Percentiles rank a stretch among this genome's conserved stretches.
These are phyloP conservation scores for Flexamia atlantica DNA, from an alignment of 2,888 invertebrate species.

Conservation along the genomic window DNA sequence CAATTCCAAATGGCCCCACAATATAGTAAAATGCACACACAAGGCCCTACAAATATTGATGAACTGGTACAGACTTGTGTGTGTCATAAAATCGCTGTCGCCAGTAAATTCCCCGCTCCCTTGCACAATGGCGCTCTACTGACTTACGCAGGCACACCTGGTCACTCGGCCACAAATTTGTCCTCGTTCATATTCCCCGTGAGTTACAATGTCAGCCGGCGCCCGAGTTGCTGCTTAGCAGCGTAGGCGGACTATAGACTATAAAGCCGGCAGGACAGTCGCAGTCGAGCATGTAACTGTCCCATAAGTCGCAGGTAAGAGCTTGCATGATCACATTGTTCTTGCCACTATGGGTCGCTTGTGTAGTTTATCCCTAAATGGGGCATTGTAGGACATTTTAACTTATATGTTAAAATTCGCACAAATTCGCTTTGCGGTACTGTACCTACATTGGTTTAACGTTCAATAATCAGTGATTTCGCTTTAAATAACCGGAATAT, in stretches of 20 bases:
- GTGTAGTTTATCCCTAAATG: no score
- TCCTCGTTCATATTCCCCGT: conserved; percentile 16
- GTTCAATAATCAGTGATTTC: no score
- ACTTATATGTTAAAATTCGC: no score
- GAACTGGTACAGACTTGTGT: no score
- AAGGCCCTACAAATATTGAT: no score
- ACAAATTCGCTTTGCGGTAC: no score
- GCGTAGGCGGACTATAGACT: conserved; percentile 21
- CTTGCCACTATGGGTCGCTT: no score
- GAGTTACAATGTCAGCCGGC: conserved; percentile 13
- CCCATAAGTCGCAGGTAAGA: neutral
- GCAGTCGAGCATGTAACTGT: neutral
- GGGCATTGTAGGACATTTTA: no score
- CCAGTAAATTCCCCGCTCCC: neutral
- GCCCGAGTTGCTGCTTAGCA: neutral
- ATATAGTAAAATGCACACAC: no score
- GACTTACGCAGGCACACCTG: conserved; percentile 15
- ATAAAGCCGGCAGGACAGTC: neutral
- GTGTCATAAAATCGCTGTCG: neutral
- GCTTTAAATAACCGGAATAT: no score
- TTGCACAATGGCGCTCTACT: neutral
- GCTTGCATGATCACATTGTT: neutral
- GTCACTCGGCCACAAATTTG: conserved; percentile 18
- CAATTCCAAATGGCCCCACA: no score
- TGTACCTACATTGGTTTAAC: no score